phyloP scores from a whole-genome alignment of 2,113 vertebrate species.

The Neofelis nebulosa region DNA sequence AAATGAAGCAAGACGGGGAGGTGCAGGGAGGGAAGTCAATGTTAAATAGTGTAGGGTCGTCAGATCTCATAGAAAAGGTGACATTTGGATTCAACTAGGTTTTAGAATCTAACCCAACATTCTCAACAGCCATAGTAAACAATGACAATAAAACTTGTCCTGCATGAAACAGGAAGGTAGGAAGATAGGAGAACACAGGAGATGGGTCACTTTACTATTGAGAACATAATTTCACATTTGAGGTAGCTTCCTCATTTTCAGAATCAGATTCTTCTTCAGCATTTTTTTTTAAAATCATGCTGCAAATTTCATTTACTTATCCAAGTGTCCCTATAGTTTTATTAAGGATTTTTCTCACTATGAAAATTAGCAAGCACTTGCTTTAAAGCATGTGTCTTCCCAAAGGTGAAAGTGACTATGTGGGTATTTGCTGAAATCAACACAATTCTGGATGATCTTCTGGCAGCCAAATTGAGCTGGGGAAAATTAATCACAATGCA shows the following conservation, averaged over 20 bases:
- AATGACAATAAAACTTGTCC: neutral
- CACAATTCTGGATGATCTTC: constrained; percentile 10
- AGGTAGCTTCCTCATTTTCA: neutral
- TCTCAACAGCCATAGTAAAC: neutral
- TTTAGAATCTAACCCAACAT: neutral
- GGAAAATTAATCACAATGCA: constrained; percentile 47
- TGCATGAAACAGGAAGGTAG: neutral
- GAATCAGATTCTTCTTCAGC: neutral
- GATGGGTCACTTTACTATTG: neutral
- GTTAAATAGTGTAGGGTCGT: neutral
- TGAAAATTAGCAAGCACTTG: neutral
- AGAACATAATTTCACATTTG: neutral
- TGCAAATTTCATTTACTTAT: neutral
- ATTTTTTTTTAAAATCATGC: neutral
- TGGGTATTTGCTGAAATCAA: constrained; percentile 18
- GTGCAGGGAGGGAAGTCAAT: neutral
- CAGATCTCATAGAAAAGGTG: neutral
- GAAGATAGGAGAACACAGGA: neutral
- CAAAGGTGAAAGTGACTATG: neutral
- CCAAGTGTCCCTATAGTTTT: neutral
- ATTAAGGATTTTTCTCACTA: neutral
- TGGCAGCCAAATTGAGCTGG: constrained; percentile 25
- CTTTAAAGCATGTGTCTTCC: neutral
- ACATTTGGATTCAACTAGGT: neutral
- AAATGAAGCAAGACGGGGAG: neutral